A percentile compares a stretch with the other conserved stretches of the same genome.
Evolutionary conservation across 2,113 vertebrate genomes (phyloP).

Genomic region (Blennius ocellaris): DNA sequence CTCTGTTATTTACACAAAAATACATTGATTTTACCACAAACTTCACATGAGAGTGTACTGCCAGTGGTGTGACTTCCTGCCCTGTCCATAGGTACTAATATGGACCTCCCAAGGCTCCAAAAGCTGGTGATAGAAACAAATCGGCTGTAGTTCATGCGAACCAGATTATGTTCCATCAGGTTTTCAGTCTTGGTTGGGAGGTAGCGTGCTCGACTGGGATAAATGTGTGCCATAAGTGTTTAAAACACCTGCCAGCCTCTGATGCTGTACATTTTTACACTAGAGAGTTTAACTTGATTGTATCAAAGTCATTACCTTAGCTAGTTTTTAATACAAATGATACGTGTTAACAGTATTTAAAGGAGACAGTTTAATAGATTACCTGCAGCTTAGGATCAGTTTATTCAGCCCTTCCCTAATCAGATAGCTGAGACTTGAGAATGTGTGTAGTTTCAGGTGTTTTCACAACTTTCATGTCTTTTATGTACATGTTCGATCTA

Average conservation of each 20-base stretch:
- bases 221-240: constrained; percentile 64
- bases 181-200: constrained; percentile 28
- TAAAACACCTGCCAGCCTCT: constrained; percentile 71
- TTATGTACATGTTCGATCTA: constrained; percentile 44
- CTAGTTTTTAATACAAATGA: constrained; percentile 70
- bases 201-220: constrained; percentile 40
- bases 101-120: constrained; percentile 7
- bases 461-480: constrained; percentile 38
- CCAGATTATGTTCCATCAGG: constrained; percentile 26
- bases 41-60: not conserved
- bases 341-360: constrained; percentile 65
- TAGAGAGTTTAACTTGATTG: constrained; percentile 73
- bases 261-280: constrained; percentile 71
- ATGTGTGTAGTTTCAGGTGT: constrained; percentile 62
- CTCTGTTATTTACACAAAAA: not conserved
- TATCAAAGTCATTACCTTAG: constrained; percentile 68
- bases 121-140: constrained; percentile 26
- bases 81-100: constrained; percentile 20
- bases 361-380: constrained; percentile 56
- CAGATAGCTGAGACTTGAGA: constrained; percentile 55
- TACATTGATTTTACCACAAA: not conserved
- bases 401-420: constrained; percentile 50
- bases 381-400: constrained; percentile 51
- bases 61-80: not conserved
- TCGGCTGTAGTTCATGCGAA: constrained; percentile 7